Conservation (phyloP, 1,140 invertebrate species). For the Drosophila willistoni region DNA sequence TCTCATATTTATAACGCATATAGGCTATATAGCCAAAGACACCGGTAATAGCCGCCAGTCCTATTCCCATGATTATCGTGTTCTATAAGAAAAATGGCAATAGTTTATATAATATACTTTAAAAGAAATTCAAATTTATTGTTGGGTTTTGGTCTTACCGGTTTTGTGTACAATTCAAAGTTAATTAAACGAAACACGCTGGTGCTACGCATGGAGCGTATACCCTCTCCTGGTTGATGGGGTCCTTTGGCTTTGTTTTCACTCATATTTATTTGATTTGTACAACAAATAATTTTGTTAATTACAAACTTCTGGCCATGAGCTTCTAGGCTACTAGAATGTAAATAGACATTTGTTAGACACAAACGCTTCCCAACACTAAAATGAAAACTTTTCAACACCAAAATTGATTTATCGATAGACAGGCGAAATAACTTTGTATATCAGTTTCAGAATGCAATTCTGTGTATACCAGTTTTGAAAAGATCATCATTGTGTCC, state of each 20-base stretch:
- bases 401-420: too few species aligned
- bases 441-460: too few species aligned
- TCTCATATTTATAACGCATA: slow-evolving; percentile 90
- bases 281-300: neutral
- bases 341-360: too few species aligned
- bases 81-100: slow-evolving; percentile 85
- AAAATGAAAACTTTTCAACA: too few species aligned
- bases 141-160: slow-evolving; percentile 84
- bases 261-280: slow-evolving; percentile 34
- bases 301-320: neutral
- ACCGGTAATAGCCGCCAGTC: slow-evolving; percentile 87
- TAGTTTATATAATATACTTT: slow-evolving; percentile 7
- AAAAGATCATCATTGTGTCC: too few species aligned
- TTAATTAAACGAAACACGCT: slow-evolving; percentile 90
- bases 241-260: slow-evolving; percentile 31
- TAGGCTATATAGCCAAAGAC: slow-evolving; percentile 91
- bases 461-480: too few species aligned
- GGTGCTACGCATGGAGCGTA: slow-evolving; percentile 88
- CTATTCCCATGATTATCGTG: slow-evolving; percentile 90
- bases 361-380: too few species aligned
- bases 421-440: too few species aligned
- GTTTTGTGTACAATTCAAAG: slow-evolving; percentile 92
- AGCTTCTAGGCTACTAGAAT: too few species aligned
- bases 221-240: slow-evolving; percentile 88
- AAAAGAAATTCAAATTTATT: neutral